phyloP scores from a whole-genome alignment of 2,113 vertebrate genomes.

The Entomyzon cyanotis region DNA sequence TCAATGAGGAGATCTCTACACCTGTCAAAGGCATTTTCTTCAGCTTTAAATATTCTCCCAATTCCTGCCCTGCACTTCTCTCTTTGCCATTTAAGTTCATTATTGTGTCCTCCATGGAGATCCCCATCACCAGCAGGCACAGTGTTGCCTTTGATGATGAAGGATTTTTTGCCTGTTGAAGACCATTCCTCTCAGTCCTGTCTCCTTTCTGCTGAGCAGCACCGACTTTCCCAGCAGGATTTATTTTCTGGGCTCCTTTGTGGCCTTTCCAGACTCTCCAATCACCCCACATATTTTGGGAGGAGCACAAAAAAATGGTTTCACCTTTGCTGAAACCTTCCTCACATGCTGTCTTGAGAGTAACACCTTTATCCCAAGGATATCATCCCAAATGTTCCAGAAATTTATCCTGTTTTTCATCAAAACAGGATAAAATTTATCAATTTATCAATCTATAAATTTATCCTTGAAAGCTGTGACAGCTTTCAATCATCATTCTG shows the following conservation, averaged over 20 bases:
- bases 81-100: neutral
- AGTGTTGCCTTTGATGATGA: neutral
- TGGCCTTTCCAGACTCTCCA: neutral
- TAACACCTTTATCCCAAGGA: neutral
- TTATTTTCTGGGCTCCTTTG: neutral
- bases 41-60: neutral
- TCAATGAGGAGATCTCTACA: neutral
- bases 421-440: no score
- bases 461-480: no score
- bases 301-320: neutral
- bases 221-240: neutral
- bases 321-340: neutral
- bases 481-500: neutral
- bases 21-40: neutral
- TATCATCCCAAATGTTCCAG: neutral
- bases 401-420: neutral
- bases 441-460: no score
- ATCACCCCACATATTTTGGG: rapidly evolving
- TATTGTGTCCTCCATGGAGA: neutral
- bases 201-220: neutral
- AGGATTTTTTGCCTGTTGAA: neutral
- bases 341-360: neutral
- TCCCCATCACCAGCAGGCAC: neutral
- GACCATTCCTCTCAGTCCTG: neutral
- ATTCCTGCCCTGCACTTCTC: neutral